Conservation (phyloP, 2,797 vertebrate genomes). For the Rhynchotus rufescens region DNA sequence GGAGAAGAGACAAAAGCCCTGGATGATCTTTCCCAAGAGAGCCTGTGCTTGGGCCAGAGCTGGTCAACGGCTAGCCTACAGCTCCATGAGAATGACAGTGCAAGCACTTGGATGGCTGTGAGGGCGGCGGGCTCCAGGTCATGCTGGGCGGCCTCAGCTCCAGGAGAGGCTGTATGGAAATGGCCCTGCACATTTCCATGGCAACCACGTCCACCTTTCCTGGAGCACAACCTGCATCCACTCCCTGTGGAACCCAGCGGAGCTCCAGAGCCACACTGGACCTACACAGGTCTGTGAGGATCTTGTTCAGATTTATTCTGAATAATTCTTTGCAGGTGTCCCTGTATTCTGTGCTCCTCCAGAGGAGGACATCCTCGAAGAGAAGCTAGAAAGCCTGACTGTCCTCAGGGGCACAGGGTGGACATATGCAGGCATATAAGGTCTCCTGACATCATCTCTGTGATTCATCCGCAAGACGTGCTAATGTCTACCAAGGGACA, state of each 20-base stretch:
- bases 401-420: background rate
- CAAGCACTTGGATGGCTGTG: background rate
- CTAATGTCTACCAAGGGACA: background rate
- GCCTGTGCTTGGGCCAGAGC: no score
- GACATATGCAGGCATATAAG: background rate
- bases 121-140: background rate
- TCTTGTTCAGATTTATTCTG: background rate
- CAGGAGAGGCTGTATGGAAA: background rate
- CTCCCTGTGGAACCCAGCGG: background rate
- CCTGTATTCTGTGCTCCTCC: background rate
- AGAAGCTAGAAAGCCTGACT: background rate
- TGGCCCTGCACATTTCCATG: background rate
- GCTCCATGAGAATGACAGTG: background rate
- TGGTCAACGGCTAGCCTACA: background rate
- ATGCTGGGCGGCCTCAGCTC: background rate
- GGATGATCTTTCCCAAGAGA: no score
- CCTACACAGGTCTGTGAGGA: background rate
- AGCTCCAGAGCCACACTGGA: background rate
- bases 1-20: no score
- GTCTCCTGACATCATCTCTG: background rate
- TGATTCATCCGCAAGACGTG: background rate
- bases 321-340: background rate
- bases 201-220: rapidly evolving
- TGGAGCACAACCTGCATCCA: background rate
- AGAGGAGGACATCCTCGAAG: background rate